Conservation (phyloP, 2,888 invertebrate genomes). For the Halictus quadricinctus region DNA sequence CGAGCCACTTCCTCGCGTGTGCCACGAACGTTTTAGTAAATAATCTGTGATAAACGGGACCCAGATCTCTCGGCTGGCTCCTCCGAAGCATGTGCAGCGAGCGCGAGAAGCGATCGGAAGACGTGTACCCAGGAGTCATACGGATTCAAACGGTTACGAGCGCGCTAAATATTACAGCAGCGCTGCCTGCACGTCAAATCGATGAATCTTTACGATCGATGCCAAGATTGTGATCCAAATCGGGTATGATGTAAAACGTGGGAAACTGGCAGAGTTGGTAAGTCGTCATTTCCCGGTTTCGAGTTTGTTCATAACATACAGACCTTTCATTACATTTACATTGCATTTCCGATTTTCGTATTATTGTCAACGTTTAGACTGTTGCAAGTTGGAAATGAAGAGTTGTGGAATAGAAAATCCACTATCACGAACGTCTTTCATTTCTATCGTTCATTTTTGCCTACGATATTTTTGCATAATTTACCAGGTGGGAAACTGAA, state of each 20-base stretch:
- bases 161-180: not conserved
- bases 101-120: not conserved
- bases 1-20: slow-evolving; percentile 3
- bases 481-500: too few species aligned
- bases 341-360: too few species aligned
- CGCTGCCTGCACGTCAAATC: not conserved
- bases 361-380: too few species aligned
- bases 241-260: not conserved
- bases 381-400: too few species aligned
- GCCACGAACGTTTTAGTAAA: slow-evolving; percentile 43
- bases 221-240: not conserved
- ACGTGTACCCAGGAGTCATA: not conserved
- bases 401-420: too few species aligned
- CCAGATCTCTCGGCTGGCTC: not conserved
- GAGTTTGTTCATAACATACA: not conserved
- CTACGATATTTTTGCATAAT: too few species aligned
- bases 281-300: not conserved
- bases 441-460: too few species aligned
- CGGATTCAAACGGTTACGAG: not conserved
- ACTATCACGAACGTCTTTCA: too few species aligned
- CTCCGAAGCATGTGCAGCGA: not conserved
- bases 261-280: not conserved
- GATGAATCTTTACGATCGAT: not conserved
- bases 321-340: too few species aligned
- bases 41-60: slow-evolving; percentile 34